A percentile compares a stretch with the other conserved stretches of the same genome.
Conservation (phyloP, 2,888 invertebrate species). For the Psylliodes chrysocephalus region DNA sequence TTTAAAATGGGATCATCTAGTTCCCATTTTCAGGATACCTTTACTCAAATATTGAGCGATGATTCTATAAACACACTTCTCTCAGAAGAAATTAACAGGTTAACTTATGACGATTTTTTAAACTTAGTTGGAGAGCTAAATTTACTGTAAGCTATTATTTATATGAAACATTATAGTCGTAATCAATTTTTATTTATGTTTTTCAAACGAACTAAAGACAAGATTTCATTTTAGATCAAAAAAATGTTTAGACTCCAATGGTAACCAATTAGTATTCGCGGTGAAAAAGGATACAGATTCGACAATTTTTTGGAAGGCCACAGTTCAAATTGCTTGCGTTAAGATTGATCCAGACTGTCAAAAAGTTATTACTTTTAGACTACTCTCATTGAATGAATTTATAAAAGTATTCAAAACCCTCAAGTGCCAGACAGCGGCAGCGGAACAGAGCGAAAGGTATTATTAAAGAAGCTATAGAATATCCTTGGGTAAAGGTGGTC, state of each 20-base stretch:
- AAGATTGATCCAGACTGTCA: conserved; percentile 68
- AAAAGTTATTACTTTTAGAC: conserved; percentile 69
- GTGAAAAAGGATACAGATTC: conserved; percentile 73
- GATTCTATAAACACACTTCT: conserved; percentile 55
- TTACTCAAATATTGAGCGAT: conserved; percentile 50
- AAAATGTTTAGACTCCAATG: conserved; percentile 70
- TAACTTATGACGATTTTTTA: conserved; percentile 71
- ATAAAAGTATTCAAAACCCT: conserved; percentile 70
- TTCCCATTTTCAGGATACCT: conserved; percentile 52
- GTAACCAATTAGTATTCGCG: conserved; percentile 73
- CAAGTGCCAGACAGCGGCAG: conserved; percentile 63
- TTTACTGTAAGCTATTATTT: conserved; percentile 66
- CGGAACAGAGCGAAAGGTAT: conserved; percentile 57
- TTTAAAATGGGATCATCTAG: conserved; percentile 49
- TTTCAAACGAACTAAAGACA: too few relatives aligned
- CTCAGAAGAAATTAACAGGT: conserved; percentile 56
- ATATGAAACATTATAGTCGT: neutral
- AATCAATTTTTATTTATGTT: conserved; percentile 29
- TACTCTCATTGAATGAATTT: conserved; percentile 73
- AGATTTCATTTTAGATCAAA: conserved; percentile 70
- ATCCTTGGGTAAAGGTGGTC: too few relatives aligned
- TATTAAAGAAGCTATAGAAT: conserved; percentile 19
- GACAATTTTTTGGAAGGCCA: conserved; percentile 75
- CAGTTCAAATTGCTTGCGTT: conserved; percentile 73
- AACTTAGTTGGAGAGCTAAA: conserved; percentile 70